These are phyloP conservation scores for Philereme vetulata DNA, from an alignment of 2,888 invertebrate species.

Conservation along the genomic window DNA sequence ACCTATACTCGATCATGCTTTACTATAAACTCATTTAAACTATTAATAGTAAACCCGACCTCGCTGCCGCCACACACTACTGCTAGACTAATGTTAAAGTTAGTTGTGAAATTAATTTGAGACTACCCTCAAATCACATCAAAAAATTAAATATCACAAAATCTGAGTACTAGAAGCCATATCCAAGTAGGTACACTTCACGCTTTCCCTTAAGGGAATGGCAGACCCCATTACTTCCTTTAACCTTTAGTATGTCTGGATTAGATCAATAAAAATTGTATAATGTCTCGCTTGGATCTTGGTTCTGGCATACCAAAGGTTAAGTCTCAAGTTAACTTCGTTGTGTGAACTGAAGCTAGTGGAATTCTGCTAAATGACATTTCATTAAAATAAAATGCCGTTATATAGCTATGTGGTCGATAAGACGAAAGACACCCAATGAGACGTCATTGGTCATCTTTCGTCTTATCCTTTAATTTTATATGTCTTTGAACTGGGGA, in stretches of 20 bases:
- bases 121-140: not conserved
- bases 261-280: too few species aligned
- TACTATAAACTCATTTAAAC: constrained; percentile 15
- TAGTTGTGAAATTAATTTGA: constrained; percentile 10
- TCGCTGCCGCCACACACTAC: constrained; percentile 17
- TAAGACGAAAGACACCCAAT: constrained; percentile 7
- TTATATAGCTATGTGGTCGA: not conserved
- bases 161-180: too few species aligned
- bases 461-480: constrained; percentile 1
- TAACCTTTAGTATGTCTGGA: too few species aligned
- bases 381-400: not conserved
- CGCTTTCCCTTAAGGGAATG: too few species aligned
- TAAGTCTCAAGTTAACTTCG: constrained; percentile 15
- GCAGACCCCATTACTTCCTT: too few species aligned
- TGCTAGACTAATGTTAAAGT: not conserved
- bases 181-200: too few species aligned
- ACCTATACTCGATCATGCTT: constrained; percentile 16
- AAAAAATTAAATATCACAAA: too few species aligned
- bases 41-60: constrained; percentile 9
- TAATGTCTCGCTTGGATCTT: too few species aligned
- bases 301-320: too few species aligned
- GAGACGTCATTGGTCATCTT: constrained; percentile 26
- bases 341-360: not conserved
- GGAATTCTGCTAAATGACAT: not conserved
- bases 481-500: constrained; percentile 10